Evolutionary conservation across 1,140 invertebrate genomes (phyloP), one percentile per base, ranked within the genome.

Genomic region (Antheraea mylitta): DNA sequence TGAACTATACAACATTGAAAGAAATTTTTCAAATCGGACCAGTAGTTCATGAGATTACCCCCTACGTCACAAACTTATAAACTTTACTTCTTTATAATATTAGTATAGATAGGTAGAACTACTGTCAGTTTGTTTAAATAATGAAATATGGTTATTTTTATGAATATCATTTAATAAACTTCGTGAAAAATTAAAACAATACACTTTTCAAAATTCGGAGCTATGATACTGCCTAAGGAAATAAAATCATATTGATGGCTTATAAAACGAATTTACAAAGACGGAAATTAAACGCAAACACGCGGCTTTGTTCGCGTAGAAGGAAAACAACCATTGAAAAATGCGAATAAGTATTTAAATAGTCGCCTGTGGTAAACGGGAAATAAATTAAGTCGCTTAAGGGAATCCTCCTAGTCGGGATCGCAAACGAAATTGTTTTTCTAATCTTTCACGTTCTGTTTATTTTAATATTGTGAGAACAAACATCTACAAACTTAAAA

Each of bases 331-430:
- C 69, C 65, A 19, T 13, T 22, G 38, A 48, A 65, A 58, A 65
- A 58, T 53, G 48, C 67, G 42, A 68, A 68, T 38, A 66, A 68
- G 48, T 69, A 79, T 77, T 82, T 79, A 73, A 82, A 77, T 72
- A 75, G 74, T 48, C 67, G 53, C 72, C 72, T 76, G 71, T 45
- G 65, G 64, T 70, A 77, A 74, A 75, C 67, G 66, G 72, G 72
- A 74, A 79, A 74, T 77, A 81, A 78, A 81, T 83, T 71, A 69
- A 76, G 69, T 58, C 70, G 69, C 69, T 78, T 73, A 72, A 67
- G 62, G 36, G 71, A 76, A 74, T 73, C 67, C 72, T 61, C 68
- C 42, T 53, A 53, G 70, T 22, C 68, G 69, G 38, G 63, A 74
- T 73, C 71, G 67, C 7, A 13, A 16, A 62, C 60, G 45, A 71